A percentile compares a stretch with the other conserved stretches of the same genome.
Evolutionary conservation across 2,888 invertebrate species (phyloP).

Genomic region (Archaeoteleia sp.): DNA sequence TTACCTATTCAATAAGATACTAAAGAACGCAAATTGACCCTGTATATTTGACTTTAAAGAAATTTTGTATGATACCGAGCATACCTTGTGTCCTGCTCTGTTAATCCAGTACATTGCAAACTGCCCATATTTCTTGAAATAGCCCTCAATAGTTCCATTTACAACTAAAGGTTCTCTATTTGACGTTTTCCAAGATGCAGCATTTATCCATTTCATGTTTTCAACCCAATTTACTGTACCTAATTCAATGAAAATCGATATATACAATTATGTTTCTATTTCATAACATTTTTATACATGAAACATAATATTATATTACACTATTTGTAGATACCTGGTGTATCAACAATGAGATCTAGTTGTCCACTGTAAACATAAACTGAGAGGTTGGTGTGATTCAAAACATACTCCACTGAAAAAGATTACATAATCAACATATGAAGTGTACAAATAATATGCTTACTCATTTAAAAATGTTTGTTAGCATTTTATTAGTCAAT

Average conservation of each 20-base stretch:
- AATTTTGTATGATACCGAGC: not conserved
- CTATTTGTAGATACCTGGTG: too few relatives aligned
- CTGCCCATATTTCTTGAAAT: slow-evolving; percentile 81
- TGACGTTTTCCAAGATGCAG: slow-evolving; percentile 78
- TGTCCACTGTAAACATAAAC: slow-evolving; percentile 86
- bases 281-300: too few relatives aligned
- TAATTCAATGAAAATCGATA: too few relatives aligned
- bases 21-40: too few relatives aligned
- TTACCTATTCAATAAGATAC: too few relatives aligned
- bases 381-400: slow-evolving; percentile 81
- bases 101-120: slow-evolving; percentile 87
- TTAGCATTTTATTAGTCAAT: too few relatives aligned
- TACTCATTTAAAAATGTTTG: too few relatives aligned
- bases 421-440: too few relatives aligned
- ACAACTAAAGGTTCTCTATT: slow-evolving; percentile 79
- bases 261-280: too few relatives aligned
- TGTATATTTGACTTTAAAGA: not conserved
- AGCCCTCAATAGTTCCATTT: slow-evolving; percentile 82
- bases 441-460: too few relatives aligned
- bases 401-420: slow-evolving; percentile 67
- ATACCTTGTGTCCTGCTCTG: slow-evolving; percentile 87
- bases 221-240: too few relatives aligned
- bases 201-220: slow-evolving; percentile 71
- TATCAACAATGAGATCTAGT: slow-evolving; percentile 86
- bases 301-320: too few relatives aligned